phyloP scores from a whole-genome alignment of 2,113 vertebrate genomes.

The Clupea harengus region DNA sequence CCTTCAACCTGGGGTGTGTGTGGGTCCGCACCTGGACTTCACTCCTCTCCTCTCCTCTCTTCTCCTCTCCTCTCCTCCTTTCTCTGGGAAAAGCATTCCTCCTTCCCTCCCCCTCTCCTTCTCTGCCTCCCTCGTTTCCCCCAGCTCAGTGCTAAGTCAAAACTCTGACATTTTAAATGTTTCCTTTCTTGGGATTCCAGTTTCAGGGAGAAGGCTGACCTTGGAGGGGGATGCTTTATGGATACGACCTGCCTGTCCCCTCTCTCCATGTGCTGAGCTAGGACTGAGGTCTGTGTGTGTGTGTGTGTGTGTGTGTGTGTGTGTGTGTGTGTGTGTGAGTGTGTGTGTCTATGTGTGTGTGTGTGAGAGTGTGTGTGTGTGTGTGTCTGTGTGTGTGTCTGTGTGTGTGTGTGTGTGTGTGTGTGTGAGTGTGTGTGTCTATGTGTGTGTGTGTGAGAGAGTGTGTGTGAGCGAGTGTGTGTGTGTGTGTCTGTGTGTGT shows the following conservation, averaged over 20 bases:
- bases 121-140: constrained; percentile 21
- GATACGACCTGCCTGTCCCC: constrained; percentile 46
- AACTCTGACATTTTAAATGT: constrained; percentile 67
- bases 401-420: too few relatives aligned
- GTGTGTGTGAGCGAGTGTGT: background rate
- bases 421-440: too few relatives aligned
- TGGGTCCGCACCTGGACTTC: constrained; percentile 64
- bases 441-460: too few relatives aligned
- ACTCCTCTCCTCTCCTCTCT: constrained; percentile 17
- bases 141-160: constrained; percentile 59
- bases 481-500: background rate
- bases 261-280: constrained; percentile 44
- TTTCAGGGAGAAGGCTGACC: constrained; percentile 52
- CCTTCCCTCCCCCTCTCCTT: constrained; percentile 36
- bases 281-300: background rate
- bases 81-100: constrained; percentile 47
- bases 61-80: constrained; percentile 7
- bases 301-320: background rate
- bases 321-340: background rate
- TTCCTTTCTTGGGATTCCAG: constrained; percentile 54
- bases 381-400: too few relatives aligned
- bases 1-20: constrained; percentile 32
- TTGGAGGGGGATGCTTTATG: constrained; percentile 56
- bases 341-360: background rate
- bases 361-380: too few relatives aligned